phyloP scores from a whole-genome alignment of 2,113 vertebrate species.

The Melanerpes aurifrons region DNA sequence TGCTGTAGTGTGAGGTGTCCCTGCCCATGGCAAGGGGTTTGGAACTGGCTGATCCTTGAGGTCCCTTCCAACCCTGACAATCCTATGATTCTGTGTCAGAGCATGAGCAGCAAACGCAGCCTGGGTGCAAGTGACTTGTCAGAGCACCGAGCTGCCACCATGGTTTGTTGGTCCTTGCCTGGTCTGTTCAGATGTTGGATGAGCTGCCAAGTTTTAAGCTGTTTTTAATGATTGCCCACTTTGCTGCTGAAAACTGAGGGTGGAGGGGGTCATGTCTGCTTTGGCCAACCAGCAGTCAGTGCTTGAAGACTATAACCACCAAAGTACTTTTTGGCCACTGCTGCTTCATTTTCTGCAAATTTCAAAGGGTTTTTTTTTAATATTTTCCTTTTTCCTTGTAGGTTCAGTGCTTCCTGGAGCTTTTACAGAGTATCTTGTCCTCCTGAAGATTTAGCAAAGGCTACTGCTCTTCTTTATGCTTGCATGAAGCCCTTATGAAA shows the following conservation, averaged over 20 bases:
- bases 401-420: not conserved
- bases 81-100: too few relatives aligned
- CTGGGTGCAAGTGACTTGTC: not conserved
- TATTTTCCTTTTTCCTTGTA: not conserved
- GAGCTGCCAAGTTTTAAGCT: not conserved
- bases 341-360: not conserved
- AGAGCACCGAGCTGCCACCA: not conserved
- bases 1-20: too few relatives aligned
- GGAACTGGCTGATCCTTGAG: too few relatives aligned
- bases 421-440: not conserved
- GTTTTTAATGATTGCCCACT: not conserved
- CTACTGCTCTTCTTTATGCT: accelerated
- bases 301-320: not conserved
- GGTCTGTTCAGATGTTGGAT: not conserved
- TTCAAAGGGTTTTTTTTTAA: not conserved
- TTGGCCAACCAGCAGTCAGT: not conserved
- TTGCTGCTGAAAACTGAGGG: not conserved
- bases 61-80: too few relatives aligned
- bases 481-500: not conserved
- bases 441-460: not conserved
- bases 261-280: not conserved
- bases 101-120: accelerated
- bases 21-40: too few relatives aligned
- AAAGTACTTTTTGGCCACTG: not conserved
- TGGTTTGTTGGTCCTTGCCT: not conserved